Base-by-base conservation (phyloP, 1,140 invertebrate species). In the Drosophila kanapiae region DNA sequence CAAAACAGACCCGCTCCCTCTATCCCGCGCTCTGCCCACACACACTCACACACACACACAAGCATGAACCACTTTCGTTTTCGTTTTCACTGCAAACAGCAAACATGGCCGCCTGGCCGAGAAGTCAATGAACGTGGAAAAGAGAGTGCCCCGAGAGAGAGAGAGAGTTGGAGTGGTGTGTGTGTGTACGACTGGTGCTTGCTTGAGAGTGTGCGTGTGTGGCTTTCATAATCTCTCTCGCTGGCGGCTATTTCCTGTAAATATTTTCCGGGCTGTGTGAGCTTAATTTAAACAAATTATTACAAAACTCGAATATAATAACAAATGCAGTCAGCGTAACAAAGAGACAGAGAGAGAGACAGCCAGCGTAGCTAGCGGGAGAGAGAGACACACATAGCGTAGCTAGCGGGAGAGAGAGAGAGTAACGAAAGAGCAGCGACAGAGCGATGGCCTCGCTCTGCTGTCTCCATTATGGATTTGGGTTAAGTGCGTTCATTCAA, bases 401-500 rank as follows among this genome's bases (percentile, higher is more conserved):
- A 31, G 23, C 23, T 29, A 29, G 31, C 37, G 23, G 29, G 16
- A 53, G 47, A 23, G 54, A 37, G 63, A 6, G 27, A 14, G 16
- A 31, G n/a, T n/a, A n/a, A n/a, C n/a, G 18, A 27, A 5, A 8
- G 11, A 10, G 40, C 40, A n/a, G 14, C 31, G 37, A 29, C 23
- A 61, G 53, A 58, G 49, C 6, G 45, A 54, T 84, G 67, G 71
- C 70, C 63, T 63, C 48, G 63, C 54, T 78, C 76, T 53, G 70
- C 43, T 75, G 75, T 68, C 75, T 82, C 56, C 80, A 77, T 78
- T 74, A 82, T 77, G 75, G 76, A 92, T 84, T 92, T 91, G 35
- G 91, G 91, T 92, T 92, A 92, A 92, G 91, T 92, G 84, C 91
- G 91, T 91, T 92, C 91, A 75, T 92, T 92, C 87, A 92, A 92